A percentile compares a stretch with the other conserved stretches of the same genome.
phyloP scores from a whole-genome alignment of 2,888 invertebrate species.

The Drosophila cognata region DNA sequence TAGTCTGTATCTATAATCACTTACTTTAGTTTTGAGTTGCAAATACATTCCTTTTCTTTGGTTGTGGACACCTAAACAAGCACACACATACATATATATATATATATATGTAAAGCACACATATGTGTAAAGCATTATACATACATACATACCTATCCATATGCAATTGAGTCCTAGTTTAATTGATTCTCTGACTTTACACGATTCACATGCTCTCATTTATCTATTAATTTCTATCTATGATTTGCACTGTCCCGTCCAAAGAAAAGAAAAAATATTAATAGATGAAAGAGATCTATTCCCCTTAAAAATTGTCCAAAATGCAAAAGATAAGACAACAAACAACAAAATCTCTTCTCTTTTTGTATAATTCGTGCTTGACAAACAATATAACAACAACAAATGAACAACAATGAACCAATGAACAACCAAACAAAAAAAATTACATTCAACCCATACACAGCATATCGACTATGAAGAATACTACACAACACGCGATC shows the following conservation, averaged over 20 bases:
- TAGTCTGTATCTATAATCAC: slow-evolving; percentile 20
- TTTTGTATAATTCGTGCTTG: slow-evolving; percentile 51
- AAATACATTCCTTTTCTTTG: slow-evolving; percentile 17
- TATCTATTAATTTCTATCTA: slow-evolving; percentile 24
- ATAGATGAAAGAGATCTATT: slow-evolving; percentile 19
- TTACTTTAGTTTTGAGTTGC: slow-evolving; percentile 26
- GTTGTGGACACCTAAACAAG: slow-evolving; percentile 38
- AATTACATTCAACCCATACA: slow-evolving; percentile 46
- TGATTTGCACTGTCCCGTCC: slow-evolving; percentile 35
- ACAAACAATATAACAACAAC: slow-evolving; percentile 42
- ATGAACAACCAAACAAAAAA: background rate
- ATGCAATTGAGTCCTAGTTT: slow-evolving; percentile 29
- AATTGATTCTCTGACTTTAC: slow-evolving; percentile 5
- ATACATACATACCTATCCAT: background rate
- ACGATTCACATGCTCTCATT: slow-evolving; percentile 2
- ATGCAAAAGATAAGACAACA: slow-evolving; percentile 8
- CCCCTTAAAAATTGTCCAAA: slow-evolving; percentile 17
- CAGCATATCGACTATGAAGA: slow-evolving; percentile 96
- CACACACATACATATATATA: slow-evolving; percentile 8
- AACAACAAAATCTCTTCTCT: slow-evolving; percentile 36
- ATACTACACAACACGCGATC: slow-evolving; percentile 98
- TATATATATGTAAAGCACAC: background rate
- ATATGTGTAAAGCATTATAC: background rate
- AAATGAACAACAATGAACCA: background rate
- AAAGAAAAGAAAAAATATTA: slow-evolving; percentile 1